These are phyloP conservation scores for Lasioglossum lativentre DNA, from an alignment of 2,888 invertebrate species.

Conservation along the genomic window DNA sequence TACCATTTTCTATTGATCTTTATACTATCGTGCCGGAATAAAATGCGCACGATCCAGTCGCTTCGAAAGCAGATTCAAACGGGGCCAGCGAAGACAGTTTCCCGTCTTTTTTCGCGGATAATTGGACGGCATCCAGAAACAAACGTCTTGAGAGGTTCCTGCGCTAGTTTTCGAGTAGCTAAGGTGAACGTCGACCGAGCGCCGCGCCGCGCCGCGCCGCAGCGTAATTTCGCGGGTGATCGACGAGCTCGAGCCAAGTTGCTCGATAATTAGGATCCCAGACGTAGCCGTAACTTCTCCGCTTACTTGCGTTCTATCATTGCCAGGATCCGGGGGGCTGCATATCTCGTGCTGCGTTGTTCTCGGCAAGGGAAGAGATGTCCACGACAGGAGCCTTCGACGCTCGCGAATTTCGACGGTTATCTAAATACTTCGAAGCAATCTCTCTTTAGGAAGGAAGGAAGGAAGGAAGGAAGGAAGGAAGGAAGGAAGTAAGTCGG, in stretches of 20 bases:
- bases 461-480: not conserved
- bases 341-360: not conserved
- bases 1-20: too few relatives aligned
- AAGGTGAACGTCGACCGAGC: not conserved
- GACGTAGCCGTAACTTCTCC: conserved; percentile 54
- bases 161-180: not conserved
- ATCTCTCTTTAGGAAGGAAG: conserved; percentile 29
- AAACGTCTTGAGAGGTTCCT: conserved; percentile 4
- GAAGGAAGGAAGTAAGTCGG: not conserved
- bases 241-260: conserved; percentile 29
- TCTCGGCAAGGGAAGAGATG: not conserved
- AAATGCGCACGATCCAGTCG: not conserved
- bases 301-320: conserved; percentile 45
- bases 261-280: conserved; percentile 50
- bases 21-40: too few relatives aligned
- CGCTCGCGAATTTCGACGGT: not conserved
- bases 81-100: not conserved
- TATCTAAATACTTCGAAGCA: conserved; percentile 44
- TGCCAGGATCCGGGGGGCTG: conserved; percentile 44
- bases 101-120: not conserved
- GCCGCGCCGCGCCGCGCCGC: too few relatives aligned
- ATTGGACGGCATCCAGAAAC: conserved; percentile 18
- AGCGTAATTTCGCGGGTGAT: conserved; percentile 30
- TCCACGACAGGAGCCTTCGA: not conserved
- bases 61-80: not conserved